Percentiles rank a stretch among this genome's conserved stretches.
phyloP scores from a whole-genome alignment of 1,140 invertebrate genomes.

The Aporrectodea caliginosa region DNA sequence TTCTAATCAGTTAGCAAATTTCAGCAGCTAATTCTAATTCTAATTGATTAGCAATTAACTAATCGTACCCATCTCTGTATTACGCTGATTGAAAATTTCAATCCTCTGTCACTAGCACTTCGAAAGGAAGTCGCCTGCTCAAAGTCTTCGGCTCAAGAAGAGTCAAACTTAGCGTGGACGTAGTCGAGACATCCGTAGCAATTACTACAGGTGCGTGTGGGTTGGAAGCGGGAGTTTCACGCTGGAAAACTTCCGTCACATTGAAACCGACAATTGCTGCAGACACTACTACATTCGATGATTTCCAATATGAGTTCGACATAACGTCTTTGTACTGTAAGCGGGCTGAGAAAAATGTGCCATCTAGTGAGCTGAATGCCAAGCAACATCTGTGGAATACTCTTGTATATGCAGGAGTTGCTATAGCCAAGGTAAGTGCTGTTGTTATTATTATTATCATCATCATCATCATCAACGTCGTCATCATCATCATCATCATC shows the following conservation, averaged over 20 bases:
- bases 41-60: too few relatives aligned
- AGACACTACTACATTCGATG: not conserved
- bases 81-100: too few relatives aligned
- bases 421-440: too few relatives aligned
- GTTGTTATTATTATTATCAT: too few relatives aligned
- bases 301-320: not conserved
- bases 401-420: not conserved
- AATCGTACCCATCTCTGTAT: too few relatives aligned
- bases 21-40: too few relatives aligned
- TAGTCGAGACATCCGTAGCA: not conserved
- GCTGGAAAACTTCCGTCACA: not conserved
- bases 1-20: too few relatives aligned
- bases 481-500: too few relatives aligned
- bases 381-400: not conserved
- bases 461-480: too few relatives aligned
- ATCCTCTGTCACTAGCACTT: too few relatives aligned
- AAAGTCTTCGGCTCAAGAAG: not conserved
- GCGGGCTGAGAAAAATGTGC: not conserved
- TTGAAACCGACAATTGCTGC: not conserved
- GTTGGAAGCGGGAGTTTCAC: not conserved
- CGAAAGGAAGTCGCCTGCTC: not conserved
- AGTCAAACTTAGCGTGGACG: not conserved
- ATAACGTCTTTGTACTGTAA: not conserved
- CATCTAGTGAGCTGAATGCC: not conserved
- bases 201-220: not conserved